These are phyloP conservation scores for Arge pagana DNA, from an alignment of 2,888 invertebrate genomes.

Conservation along the genomic window DNA sequence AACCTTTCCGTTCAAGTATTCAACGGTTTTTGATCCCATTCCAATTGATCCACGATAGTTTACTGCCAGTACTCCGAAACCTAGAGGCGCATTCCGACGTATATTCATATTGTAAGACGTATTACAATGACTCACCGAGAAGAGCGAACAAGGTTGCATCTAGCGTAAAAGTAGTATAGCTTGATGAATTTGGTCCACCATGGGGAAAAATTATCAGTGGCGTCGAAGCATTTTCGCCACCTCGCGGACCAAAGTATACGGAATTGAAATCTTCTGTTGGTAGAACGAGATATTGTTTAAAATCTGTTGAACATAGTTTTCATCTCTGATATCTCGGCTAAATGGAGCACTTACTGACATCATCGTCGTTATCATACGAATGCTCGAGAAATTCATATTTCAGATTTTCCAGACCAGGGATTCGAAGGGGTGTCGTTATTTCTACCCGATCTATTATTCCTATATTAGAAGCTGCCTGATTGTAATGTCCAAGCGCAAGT, in stretches of 20 bases:
- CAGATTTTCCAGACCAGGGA: slow-evolving; percentile 56
- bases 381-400: slow-evolving; percentile 61
- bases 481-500: slow-evolving; percentile 47
- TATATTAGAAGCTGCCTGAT: slow-evolving; percentile 50
- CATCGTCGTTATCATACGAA: slow-evolving; percentile 58
- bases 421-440: slow-evolving; percentile 55
- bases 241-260: slow-evolving; percentile 66
- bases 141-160: slow-evolving; percentile 67
- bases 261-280: slow-evolving; percentile 66
- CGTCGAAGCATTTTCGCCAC: slow-evolving; percentile 58
- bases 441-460: slow-evolving; percentile 57
- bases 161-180: slow-evolving; percentile 66
- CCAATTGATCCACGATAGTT: slow-evolving; percentile 83
- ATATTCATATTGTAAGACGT: too few species aligned
- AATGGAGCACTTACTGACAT: slow-evolving; percentile 62
- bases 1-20: slow-evolving; percentile 72
- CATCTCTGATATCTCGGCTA: too few species aligned
- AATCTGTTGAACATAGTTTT: too few species aligned
- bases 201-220: slow-evolving; percentile 80
- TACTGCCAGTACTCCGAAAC: slow-evolving; percentile 68
- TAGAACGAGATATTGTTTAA: too few species aligned
- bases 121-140: slow-evolving; percentile 67
- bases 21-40: slow-evolving; percentile 73
- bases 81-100: too few species aligned
- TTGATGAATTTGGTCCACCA: slow-evolving; percentile 80